Evolutionary conservation across 2,888 invertebrate genomes (phyloP).

Genomic region (Baronia brevicornis): DNA sequence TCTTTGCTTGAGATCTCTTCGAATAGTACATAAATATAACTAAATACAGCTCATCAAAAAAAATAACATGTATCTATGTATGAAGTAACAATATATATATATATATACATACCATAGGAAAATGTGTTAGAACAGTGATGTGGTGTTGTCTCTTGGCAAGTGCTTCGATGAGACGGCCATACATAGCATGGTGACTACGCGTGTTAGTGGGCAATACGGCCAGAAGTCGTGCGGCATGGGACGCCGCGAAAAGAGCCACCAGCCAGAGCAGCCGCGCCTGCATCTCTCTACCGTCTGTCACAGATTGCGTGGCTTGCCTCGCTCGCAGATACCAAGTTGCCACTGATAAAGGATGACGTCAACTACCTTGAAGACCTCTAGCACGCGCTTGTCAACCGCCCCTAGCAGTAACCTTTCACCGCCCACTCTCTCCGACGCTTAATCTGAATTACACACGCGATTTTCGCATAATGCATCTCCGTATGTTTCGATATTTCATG

Average conservation of each 20-base stretch:
- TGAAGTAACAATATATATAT: no score
- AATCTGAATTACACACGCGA: no score
- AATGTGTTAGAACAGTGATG: slow-evolving; percentile 64
- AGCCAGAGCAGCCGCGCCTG: slow-evolving; percentile 49
- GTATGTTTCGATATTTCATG: no score
- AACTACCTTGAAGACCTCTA: slow-evolving; percentile 14
- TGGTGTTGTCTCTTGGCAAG: slow-evolving; percentile 57
- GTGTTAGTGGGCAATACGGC: slow-evolving; percentile 70
- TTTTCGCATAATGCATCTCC: no score
- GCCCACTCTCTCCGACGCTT: slow-evolving; percentile 2
- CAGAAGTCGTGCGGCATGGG: slow-evolving; percentile 53
- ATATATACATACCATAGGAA: slow-evolving; percentile 56
- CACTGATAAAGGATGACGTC: slow-evolving; percentile 37
- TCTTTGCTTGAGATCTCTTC: no score
- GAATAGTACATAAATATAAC: no score
- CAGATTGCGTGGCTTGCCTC: slow-evolving; percentile 33
- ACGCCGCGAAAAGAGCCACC: slow-evolving; percentile 36
- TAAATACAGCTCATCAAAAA: no score
- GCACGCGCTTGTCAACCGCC: slow-evolving; percentile 6
- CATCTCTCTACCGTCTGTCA: slow-evolving; percentile 53
- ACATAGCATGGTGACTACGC: slow-evolving; percentile 72
- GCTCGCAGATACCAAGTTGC: slow-evolving; percentile 20
- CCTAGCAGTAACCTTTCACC: slow-evolving; percentile 6
- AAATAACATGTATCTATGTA: no score
- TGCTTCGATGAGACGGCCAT: slow-evolving; percentile 60